Percentiles rank a stretch among this genome's conserved stretches.
Conservation (phyloP, 2,888 invertebrate genomes). For the Thymelicus lineola region DNA sequence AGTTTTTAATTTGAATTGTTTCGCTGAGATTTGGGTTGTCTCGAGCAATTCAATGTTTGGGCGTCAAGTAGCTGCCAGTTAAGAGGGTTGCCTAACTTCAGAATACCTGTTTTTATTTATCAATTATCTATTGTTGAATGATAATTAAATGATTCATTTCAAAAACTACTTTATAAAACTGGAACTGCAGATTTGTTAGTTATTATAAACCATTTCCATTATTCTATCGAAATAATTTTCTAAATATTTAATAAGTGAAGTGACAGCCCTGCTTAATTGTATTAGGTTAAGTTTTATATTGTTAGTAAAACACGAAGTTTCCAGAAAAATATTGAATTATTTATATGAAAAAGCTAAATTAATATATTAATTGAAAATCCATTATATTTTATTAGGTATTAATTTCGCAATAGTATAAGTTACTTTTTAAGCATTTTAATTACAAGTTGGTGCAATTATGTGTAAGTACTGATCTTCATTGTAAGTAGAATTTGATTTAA, state of each 20-base stretch:
- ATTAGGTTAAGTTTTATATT: constrained; percentile 56
- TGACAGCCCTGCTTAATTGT: constrained; percentile 36
- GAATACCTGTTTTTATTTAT: constrained; percentile 11
- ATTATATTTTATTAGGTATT: constrained; percentile 56
- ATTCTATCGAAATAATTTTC: constrained; percentile 5
- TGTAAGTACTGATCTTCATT: constrained; percentile 63
- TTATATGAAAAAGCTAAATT: constrained; percentile 35
- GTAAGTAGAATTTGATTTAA: constrained; percentile 48
- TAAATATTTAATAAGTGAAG: constrained; percentile 17
- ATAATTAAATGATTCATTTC: neutral
- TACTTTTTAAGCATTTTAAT: constrained; percentile 70
- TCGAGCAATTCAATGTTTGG: constrained; percentile 10
- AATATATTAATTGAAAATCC: constrained; percentile 37
- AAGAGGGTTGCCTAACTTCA: constrained; percentile 25
- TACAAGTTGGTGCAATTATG: constrained; percentile 76
- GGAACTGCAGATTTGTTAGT: too few relatives aligned
- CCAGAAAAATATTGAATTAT: constrained; percentile 46
- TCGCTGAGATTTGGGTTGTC: constrained; percentile 29
- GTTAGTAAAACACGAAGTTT: constrained; percentile 44
- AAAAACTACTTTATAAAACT: neutral
- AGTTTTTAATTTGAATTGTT: constrained; percentile 39
- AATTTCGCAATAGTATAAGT: constrained; percentile 57
- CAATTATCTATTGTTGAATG: too few relatives aligned
- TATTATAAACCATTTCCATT: too few relatives aligned
- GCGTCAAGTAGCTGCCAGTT: neutral